Conservation (phyloP, 2,888 invertebrate genomes). For the Hemistola chrysoprasaria region DNA sequence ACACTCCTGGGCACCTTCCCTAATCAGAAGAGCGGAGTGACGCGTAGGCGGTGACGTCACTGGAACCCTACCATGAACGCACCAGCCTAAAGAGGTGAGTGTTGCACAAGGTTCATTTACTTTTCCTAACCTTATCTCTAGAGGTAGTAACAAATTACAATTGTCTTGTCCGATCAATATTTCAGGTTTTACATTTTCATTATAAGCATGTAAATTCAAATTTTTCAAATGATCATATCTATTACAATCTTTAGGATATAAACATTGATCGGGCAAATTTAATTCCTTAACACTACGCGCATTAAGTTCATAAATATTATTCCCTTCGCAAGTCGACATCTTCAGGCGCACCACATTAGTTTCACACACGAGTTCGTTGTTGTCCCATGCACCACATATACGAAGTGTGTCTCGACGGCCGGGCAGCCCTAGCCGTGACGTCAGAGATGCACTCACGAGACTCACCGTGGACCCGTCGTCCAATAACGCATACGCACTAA, state of each 20-base stretch:
- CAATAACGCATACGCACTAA: neutral
- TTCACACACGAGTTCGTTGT: neutral
- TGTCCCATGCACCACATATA: constrained; percentile 28
- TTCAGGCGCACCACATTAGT: constrained; percentile 15
- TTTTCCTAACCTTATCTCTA: constrained; percentile 23
- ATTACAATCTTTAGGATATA: neutral
- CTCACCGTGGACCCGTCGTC: constrained; percentile 35
- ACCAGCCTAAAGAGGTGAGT: constrained; percentile 29
- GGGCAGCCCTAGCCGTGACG: constrained; percentile 15
- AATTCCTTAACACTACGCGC: constrained; percentile 27
- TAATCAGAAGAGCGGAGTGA: too few relatives aligned
- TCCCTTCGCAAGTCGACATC: constrained; percentile 19
- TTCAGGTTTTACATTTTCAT: constrained; percentile 22
- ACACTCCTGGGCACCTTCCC: too few relatives aligned
- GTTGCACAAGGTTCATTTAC: constrained; percentile 26
- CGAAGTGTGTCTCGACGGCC: constrained; percentile 17
- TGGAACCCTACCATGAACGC: constrained; percentile 19
- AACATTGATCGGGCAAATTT: constrained; percentile 28
- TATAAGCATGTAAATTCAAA: too few relatives aligned
- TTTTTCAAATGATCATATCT: too few relatives aligned
- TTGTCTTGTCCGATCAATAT: constrained; percentile 38
- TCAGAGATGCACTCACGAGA: constrained; percentile 23
- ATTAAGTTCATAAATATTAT: constrained; percentile 8
- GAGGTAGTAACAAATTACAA: constrained; percentile 30
- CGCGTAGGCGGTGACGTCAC: neutral